Base-by-base conservation (phyloP, 2,113 vertebrate species). In the Jacana jacana region DNA sequence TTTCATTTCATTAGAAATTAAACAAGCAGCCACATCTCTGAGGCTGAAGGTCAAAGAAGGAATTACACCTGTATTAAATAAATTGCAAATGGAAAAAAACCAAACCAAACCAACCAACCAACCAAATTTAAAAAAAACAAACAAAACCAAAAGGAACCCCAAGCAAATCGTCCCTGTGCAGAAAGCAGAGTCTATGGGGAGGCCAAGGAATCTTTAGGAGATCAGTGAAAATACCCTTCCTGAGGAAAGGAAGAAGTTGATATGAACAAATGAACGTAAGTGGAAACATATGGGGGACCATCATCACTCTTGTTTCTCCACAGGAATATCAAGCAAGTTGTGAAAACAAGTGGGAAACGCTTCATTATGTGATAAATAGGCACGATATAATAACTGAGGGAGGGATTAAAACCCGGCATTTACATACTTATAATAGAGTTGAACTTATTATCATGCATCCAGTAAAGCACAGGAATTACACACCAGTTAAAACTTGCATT, bases 1-100 rank as follows among this genome's bases (percentile, higher is more conserved):
- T 82, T 94, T 86, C 64, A 89, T 69, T 90, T 94, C 73, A 82
- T 85, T 66, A 70, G 49, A 86, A 60, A 64, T 51, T 55, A 69
- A 81, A 68, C 23, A 65, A 89, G 44, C 86, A 63, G 24, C 60
- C 48, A 30, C 57, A 37, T 76, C 52, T 83, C 76, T 1, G 25
- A 94, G 44, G 46, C 95, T 79, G 31, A 86, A 89, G 93, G 48
- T 76, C 42, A 92, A 91, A 87, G 73, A 61, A 96, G 81, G 25
- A 82, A 72, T 83, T 69, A 70, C 77, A 70, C 18, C 31, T 85
- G 24, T 61, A 49, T 87, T 70, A 95, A 78, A 33, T 42, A 35
- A 25, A 84, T 94, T 77, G 65, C 30, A 64, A 70, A 91, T 81
- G 23, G 3, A 23, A 69, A 44, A 35, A 33, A 61, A 51, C n/a